Evolutionary conservation across 2,113 vertebrate genomes (phyloP), one percentile per base, ranked within the genome.

Genomic region (Macquaria australasica): DNA sequence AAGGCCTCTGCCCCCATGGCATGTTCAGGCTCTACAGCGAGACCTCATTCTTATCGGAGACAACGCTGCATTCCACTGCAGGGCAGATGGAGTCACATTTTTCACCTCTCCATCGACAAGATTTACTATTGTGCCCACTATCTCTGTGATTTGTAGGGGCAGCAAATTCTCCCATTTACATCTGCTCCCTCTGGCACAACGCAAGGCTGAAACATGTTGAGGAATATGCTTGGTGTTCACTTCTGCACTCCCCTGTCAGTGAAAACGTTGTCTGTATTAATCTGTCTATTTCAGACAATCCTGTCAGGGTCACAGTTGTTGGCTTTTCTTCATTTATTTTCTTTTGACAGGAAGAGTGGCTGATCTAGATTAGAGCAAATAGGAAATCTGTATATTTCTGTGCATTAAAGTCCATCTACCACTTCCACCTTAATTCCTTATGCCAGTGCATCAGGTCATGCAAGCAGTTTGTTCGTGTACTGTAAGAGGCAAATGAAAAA

Each of bases 81-180:
- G 81, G 83, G 77, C 85, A 89, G 83, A 85, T 6, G 7, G 79
- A 91, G 89, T 71, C 88, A 58, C 87, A 63, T 87, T 84, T 86
- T 85, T 83, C 45, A 75, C 75, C 71, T 75, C 59, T 89, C 72
- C 64, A 51, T 81, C 14, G n/a, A 31, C 76, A 84, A 87, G 91
- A 93, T 92, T 92, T 91, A 91, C 80, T 74, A 63, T 83, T 84
- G 77, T 8, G 15, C 70, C 64, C 69, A 77, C 80, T 85, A 90
- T 89, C 90, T 91, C 62, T 74, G 51, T 89, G 80, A 92, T 87
- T 93, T 92, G 87, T 92, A 84, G 86, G 72, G 88, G 70, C 81
- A 84, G 55, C 50, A 91, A 83, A 88, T 51, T 28, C 50, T 63
- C 31, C 59, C 34, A 55, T 73, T 72, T 87, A 39, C 31, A 0